phyloP scores from a whole-genome alignment of 2,113 vertebrate genomes.

The Globicephala melas region DNA sequence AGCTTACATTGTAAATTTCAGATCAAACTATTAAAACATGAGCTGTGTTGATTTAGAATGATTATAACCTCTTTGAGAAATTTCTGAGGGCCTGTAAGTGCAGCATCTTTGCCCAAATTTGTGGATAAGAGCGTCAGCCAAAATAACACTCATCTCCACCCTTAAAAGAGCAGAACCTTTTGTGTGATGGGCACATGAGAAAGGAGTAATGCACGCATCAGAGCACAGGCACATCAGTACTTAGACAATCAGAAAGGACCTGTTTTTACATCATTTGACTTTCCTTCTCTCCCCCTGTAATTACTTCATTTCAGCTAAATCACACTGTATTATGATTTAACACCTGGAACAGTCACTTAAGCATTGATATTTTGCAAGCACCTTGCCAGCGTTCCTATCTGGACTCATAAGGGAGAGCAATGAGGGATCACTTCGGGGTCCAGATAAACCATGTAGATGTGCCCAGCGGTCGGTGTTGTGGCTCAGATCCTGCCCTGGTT shows the following conservation, averaged over 20 bases:
- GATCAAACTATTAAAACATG: constrained; percentile 8
- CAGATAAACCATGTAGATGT: neutral
- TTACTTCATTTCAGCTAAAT: constrained; percentile 72
- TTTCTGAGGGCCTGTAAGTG: neutral
- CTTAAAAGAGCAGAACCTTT: neutral
- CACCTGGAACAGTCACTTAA: constrained; percentile 61
- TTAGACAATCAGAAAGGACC: constrained; percentile 31
- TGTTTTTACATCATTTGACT: constrained; percentile 64
- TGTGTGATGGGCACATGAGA: neutral
- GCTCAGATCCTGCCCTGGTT: neutral
- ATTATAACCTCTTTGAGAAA: neutral
- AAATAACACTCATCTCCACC: constrained; percentile 18
- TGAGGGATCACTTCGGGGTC: neutral
- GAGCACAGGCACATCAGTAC: constrained; percentile 5
- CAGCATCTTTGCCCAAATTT: neutral
- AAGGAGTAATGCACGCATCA: neutral
- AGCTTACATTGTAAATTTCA: neutral
- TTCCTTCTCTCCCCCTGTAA: constrained; percentile 67
- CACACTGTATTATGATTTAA: constrained; percentile 61
- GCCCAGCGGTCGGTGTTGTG: neutral
- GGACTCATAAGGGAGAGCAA: neutral
- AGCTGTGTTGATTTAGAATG: constrained; percentile 13
- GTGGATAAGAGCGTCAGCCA: neutral
- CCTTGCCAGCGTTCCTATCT: neutral
- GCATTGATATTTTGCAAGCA: constrained; percentile 51